A percentile compares a stretch with the other conserved stretches of the same genome.
These are phyloP conservation scores for Penaeus vannamei DNA, from an alignment of 1,140 invertebrate genomes.

Conservation along the genomic window DNA sequence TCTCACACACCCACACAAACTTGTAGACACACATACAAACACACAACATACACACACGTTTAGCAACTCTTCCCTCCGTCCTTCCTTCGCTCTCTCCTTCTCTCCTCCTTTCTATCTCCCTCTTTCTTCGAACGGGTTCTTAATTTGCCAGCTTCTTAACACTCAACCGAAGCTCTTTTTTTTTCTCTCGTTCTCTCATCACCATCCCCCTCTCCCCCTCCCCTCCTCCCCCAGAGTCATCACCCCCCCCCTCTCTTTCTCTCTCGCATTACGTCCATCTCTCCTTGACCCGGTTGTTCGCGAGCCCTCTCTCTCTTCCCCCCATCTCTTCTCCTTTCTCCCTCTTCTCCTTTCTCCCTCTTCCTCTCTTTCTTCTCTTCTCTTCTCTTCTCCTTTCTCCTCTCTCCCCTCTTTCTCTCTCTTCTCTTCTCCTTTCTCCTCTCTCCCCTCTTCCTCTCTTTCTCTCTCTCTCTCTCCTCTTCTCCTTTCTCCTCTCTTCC, in stretches of 20 bases:
- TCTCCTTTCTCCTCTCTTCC: background rate
- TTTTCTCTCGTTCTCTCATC: no score
- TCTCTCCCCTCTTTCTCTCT: background rate
- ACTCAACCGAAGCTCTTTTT: no score
- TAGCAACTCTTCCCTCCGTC: background rate
- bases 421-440: background rate
- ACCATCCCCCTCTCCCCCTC: background rate
- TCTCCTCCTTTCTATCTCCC: conserved; percentile 17
- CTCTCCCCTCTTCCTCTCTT: background rate
- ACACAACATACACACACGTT: no score
- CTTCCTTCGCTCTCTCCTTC: conserved; percentile 7
- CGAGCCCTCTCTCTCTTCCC: no score
- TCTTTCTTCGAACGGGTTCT: background rate
- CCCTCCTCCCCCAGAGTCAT: background rate
- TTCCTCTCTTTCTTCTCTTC: background rate
- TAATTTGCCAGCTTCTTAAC: no score
- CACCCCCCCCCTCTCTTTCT: background rate
- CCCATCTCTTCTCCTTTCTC: background rate
- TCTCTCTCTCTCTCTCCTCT: background rate
- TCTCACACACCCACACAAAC: no score
- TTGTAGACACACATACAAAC: no score
- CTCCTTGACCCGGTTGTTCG: background rate
- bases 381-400: background rate
- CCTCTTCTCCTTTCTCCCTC: background rate
- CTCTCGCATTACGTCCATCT: background rate